These are phyloP conservation scores for Falco columbarius DNA, from an alignment of 2,797 vertebrate species.

Conservation along the genomic window DNA sequence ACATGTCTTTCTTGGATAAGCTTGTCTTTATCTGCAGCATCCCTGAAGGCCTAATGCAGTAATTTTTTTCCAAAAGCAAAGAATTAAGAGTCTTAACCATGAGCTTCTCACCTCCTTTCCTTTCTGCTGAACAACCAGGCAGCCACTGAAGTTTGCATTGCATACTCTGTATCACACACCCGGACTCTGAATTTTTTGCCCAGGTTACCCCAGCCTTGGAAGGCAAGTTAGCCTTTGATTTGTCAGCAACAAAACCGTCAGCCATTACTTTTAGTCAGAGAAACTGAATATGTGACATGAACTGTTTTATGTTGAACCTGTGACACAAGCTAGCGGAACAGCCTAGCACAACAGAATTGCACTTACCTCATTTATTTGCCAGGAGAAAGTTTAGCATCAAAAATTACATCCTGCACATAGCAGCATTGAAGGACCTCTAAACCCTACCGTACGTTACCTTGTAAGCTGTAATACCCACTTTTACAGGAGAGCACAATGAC, in stretches of 20 bases:
- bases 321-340: background rate
- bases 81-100: background rate
- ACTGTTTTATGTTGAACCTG: background rate
- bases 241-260: background rate
- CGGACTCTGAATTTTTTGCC: background rate
- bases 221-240: background rate
- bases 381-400: background rate
- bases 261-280: background rate
- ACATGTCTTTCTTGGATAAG: background rate
- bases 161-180: background rate
- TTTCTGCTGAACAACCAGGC: background rate
- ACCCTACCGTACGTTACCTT: accelerated
- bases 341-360: background rate
- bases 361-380: background rate
- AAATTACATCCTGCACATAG: background rate
- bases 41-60: background rate
- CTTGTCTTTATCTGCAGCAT: background rate
- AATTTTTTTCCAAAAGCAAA: background rate
- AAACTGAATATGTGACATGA: accelerated
- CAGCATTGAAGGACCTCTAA: background rate
- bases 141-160: background rate
- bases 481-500: background rate
- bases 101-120: background rate
- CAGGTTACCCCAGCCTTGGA: background rate
- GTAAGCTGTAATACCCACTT: background rate